These are phyloP conservation scores for Drosophila silvestris DNA, from an alignment of 2,888 invertebrate genomes.

Conservation along the genomic window DNA sequence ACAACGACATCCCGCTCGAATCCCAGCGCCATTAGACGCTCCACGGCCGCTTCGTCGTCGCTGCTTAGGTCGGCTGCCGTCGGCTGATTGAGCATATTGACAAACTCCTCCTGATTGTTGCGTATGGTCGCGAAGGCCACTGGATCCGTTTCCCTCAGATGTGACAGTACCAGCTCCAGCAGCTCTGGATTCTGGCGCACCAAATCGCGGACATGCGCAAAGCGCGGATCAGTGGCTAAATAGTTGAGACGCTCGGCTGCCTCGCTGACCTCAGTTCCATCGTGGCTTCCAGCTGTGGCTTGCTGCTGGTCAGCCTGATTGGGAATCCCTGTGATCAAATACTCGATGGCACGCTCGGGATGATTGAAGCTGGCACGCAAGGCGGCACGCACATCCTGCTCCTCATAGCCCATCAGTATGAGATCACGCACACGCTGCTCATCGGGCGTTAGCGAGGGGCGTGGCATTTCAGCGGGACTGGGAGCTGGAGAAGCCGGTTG, in stretches of 20 bases:
- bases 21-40: slow-evolving; percentile 74
- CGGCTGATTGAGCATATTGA: slow-evolving; percentile 83
- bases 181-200: slow-evolving; percentile 97
- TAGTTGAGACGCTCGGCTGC: slow-evolving; percentile 23
- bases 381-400: slow-evolving; percentile 93
- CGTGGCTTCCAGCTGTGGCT: slow-evolving; percentile 4
- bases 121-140: slow-evolving; percentile 94
- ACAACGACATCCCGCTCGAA: slow-evolving; percentile 73
- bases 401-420: slow-evolving; percentile 93
- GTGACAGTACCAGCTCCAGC: slow-evolving; percentile 95
- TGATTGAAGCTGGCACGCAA: slow-evolving; percentile 98
- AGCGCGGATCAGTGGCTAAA: slow-evolving; percentile 30
- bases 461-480: not conserved
- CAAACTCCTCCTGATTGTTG: slow-evolving; percentile 96
- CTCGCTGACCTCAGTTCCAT: not conserved
- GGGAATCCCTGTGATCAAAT: slow-evolving; percentile 95
- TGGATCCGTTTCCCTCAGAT: slow-evolving; percentile 96
- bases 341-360: slow-evolving; percentile 98
- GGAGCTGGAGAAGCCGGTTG: not conserved
- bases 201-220: slow-evolving; percentile 94
- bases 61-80: slow-evolving; percentile 35
- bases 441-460: slow-evolving; percentile 50
- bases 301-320: slow-evolving; percentile 5
- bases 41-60: slow-evolving; percentile 68
- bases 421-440: slow-evolving; percentile 70